Evolutionary conservation across 2,113 vertebrate genomes (phyloP), one percentile per base, ranked within the genome.

Genomic region (Nasalis larvatus): DNA sequence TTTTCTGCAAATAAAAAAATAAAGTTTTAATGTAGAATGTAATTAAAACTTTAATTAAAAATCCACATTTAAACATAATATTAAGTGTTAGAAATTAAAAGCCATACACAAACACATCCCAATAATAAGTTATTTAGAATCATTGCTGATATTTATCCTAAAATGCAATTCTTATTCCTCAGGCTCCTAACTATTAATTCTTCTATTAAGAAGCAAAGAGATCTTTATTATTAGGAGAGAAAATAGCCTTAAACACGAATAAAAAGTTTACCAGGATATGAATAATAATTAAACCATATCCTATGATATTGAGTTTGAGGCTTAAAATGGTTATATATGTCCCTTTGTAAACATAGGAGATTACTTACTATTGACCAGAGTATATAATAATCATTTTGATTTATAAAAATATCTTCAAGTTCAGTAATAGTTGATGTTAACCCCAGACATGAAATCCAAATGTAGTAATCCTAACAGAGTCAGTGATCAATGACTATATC

Each of bases 1-100:
- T 42, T 78, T 97, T 94, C 16, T 91, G 52, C 63, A 82, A 92
- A 32, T 71, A 74, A 87, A 84, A 83, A 83, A 63, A 20, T 82
- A 21, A 35, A 63, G 25, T 66, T 78, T 73, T 89, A 66, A 56
- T 40, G 21, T 84, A 83, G 45, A n/a, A 85, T 63, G 16, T 20
- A 80, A 89, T 85, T 69, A 76, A 37, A 45, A 89, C 54, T 45
- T 74, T 58, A 73, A 73, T 81, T 92, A 66, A 3, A 94, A 80
- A 92, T 54, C 9, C 40, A 66, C 56, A 54, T 45, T 68, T 78
- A 73, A 86, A 92, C 83, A 78, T 66, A 86, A 92, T 87, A 78
- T 73, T 58, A 47, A 58, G 20, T 91, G 37, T 74, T 42, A 97
- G 40, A 35, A 94, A 54, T 4, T 86, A 6, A 49, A 85, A 85